phyloP scores from a whole-genome alignment of 2,797 vertebrate species.

The Silurus aristotelis region DNA sequence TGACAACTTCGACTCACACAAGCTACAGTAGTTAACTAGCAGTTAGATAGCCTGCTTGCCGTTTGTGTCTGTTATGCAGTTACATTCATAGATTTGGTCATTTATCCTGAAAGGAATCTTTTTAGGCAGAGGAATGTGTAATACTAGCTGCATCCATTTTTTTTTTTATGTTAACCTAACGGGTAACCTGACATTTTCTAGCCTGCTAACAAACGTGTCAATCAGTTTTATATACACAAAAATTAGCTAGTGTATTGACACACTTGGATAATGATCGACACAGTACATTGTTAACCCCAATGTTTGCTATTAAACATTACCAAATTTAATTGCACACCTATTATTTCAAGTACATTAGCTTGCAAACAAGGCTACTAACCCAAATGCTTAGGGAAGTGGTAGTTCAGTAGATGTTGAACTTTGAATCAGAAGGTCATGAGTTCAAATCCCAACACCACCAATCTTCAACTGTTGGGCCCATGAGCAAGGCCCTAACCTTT shows the following conservation, averaged over 20 bases:
- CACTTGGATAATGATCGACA: background rate
- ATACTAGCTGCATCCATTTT: background rate
- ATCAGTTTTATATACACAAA: background rate
- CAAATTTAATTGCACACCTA: background rate
- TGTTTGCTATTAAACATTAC: background rate
- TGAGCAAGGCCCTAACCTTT: too few relatives aligned
- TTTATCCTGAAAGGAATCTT: background rate
- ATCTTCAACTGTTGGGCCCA: too few relatives aligned
- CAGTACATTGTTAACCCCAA: background rate
- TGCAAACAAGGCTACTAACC: background rate
- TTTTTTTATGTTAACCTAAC: background rate
- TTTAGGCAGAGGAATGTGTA: background rate
- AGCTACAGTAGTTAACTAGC: background rate
- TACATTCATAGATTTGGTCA: background rate
- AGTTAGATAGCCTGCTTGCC: background rate
- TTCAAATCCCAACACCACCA: too few relatives aligned
- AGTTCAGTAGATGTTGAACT: too few relatives aligned
- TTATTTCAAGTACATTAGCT: background rate
- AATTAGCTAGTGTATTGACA: background rate
- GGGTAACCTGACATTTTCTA: background rate
- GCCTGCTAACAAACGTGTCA: background rate
- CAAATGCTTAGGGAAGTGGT: too few relatives aligned
- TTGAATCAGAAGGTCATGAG: too few relatives aligned
- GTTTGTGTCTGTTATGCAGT: background rate
- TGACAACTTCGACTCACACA: background rate